Evolutionary conservation across 1,140 invertebrate species (phyloP).

Genomic region (Rhynchophorus ferrugineus): DNA sequence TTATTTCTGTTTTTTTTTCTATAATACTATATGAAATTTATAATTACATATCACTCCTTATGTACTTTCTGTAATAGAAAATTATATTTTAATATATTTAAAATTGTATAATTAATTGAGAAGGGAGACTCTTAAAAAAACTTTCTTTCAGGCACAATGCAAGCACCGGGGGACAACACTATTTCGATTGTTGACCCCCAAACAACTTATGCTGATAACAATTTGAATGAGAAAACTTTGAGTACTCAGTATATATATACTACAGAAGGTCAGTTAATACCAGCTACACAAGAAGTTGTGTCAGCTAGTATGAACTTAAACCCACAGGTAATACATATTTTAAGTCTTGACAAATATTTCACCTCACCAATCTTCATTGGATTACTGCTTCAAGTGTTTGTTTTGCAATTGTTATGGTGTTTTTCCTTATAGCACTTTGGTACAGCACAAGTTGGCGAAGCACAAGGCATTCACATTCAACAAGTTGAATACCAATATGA

Average conservation of each 20-base stretch:
- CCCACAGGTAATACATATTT: conserved; percentile 10
- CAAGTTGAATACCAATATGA: conserved; percentile 19
- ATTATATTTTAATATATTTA: no score
- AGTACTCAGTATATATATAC: conserved; percentile 19
- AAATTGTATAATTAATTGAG: no score
- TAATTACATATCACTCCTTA: background rate
- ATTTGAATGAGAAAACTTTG: conserved; percentile 20
- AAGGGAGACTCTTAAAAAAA: background rate
- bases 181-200: conserved; percentile 17
- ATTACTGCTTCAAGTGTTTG: background rate
- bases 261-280: conserved; percentile 18
- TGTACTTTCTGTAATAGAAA: background rate
- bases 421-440: conserved; percentile 19
- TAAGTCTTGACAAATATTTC: background rate
- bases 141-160: conserved; percentile 5
- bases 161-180: conserved; percentile 13
- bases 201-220: conserved; percentile 14
- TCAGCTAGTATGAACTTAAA: conserved; percentile 7
- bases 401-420: background rate
- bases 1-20: background rate
- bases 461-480: conserved; percentile 15
- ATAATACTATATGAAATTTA: background rate
- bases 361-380: background rate
- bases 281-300: conserved; percentile 3
- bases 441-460: conserved; percentile 12